Evolutionary conservation across 2,888 invertebrate species (phyloP), one percentile per base, ranked within the genome.

Genomic region (Caenorhabditis panamensis): DNA sequence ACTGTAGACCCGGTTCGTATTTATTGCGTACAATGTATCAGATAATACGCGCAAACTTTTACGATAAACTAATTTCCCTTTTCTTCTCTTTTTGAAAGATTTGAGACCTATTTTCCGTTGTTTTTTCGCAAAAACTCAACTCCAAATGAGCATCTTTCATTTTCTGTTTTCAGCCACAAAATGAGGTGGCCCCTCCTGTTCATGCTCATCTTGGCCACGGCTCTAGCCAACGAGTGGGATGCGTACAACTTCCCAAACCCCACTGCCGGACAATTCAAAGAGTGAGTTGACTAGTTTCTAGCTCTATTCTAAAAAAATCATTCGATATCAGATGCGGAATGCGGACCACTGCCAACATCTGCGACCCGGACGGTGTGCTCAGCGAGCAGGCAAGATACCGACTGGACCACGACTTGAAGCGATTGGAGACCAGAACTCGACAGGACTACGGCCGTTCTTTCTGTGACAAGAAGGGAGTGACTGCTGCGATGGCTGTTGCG

Each of bases 391-490:
- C 86, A 18, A 77, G 86, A 68, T 89, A 88, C 75, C 84, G 89
- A 36, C 63, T 89, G 16, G 88, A 89, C 63, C 86, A 89, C 61
- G 88, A 89, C 51, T 75, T 89, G 66, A 84, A 86, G 58, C 86
- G 86, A 51, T 79, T 89, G 56, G 89, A 89, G 53, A 47, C 73
- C 11, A 59, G 86, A 53, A 89, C 89, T 0, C 22, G 87, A 56
- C 89, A 88, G 82, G 86, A 86, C n/a, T 62, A 83, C 62, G 89
- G 79, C 0, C 37, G 71, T 11, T 80, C 84, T 0, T 89, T 89
- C 63, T 89, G 89, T 56, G 88, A 88, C 44, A 89, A 88, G 75
- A 89, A 89, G 56, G 89, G 89, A 69, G 84, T 89, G 22, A 87
- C 87, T 11, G 88, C 85, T 0, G 88, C 88, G 13, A 85, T 89